These are phyloP conservation scores for Drosophila simulans DNA, from an alignment of 1,140 invertebrate genomes.

Conservation along the genomic window DNA sequence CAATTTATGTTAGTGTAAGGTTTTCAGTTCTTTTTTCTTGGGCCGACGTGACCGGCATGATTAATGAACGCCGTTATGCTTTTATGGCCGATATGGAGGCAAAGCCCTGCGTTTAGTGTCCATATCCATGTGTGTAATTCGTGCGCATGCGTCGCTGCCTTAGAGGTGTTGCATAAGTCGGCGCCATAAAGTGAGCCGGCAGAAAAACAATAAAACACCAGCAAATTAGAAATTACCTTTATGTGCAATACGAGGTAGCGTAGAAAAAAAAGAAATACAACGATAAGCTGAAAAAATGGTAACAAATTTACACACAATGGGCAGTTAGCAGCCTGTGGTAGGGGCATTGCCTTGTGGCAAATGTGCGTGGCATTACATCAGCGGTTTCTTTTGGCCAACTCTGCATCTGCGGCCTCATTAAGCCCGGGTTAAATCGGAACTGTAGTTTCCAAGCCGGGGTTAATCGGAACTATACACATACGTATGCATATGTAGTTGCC, in stretches of 20 bases:
- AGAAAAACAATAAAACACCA: conserved; percentile 80
- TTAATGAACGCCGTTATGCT: conserved; percentile 80
- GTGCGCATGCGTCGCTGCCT: conserved; percentile 64
- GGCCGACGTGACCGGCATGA: conserved; percentile 61
- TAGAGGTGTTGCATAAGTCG: conserved; percentile 62
- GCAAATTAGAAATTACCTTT: conserved; percentile 83
- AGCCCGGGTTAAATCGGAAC: conserved; percentile 68
- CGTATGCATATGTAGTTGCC: conserved; percentile 25
- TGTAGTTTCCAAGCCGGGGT: conserved; percentile 46
- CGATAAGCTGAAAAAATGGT: conserved; percentile 54
- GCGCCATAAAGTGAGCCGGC: conserved; percentile 58
- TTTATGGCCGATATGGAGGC: conserved; percentile 45
- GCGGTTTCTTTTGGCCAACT: conserved; percentile 31
- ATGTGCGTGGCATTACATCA: conserved; percentile 74
- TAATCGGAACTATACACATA: conserved; percentile 61
- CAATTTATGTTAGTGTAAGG: conserved; percentile 23
- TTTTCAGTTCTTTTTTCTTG: conserved; percentile 39
- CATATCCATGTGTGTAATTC: conserved; percentile 51
- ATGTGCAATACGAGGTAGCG: conserved; percentile 58
- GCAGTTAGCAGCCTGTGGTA: conserved; percentile 39
- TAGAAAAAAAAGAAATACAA: conserved; percentile 2
- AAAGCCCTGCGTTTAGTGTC: conserved; percentile 17
- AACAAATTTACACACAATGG: conserved; percentile 83
- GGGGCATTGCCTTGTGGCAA: conserved; percentile 50
- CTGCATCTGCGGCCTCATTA: conserved; percentile 50